Conservation (phyloP, 30 jellyfish, hydroid and myxozoan species). For the Sanderia malayensis region DNA sequence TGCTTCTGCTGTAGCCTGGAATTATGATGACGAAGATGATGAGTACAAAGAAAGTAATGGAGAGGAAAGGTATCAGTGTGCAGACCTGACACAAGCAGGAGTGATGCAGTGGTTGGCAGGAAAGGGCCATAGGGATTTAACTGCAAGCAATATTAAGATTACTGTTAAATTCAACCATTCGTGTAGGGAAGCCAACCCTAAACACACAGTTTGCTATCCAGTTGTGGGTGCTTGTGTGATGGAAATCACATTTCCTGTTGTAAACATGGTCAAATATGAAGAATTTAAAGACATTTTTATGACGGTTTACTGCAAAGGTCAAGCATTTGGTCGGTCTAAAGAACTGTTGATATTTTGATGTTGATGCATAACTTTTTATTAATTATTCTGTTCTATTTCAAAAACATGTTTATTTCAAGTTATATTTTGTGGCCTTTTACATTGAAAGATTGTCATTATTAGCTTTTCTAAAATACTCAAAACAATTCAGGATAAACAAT, state of each 20-base stretch:
- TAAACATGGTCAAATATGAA: constrained; percentile 13
- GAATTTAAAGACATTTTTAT: constrained; percentile 12
- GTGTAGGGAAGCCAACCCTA: constrained; percentile 7
- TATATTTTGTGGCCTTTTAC: constrained; percentile 1
- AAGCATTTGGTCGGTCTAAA: constrained; percentile 28
- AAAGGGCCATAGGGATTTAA: constrained; percentile 15
- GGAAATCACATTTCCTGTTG: constrained; percentile 18
- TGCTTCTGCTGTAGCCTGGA: constrained; percentile 21
- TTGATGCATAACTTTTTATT: constrained; percentile 8
- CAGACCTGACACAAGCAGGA: constrained; percentile 11
- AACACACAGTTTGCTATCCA: constrained; percentile 42
- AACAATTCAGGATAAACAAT: not conserved
- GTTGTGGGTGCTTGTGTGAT: constrained; percentile 25
- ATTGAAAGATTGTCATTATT: constrained; percentile 10
- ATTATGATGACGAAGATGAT: constrained; percentile 10
- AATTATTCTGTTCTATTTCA: constrained; percentile 8
- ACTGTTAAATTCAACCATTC: constrained; percentile 18
- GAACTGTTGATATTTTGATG: constrained; percentile 11
- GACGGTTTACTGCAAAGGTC: constrained; percentile 25
- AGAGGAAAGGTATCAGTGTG: constrained; percentile 1
- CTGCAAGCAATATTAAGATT: not conserved
- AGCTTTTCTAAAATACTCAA: constrained; percentile 5
- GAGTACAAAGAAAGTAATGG: not conserved
- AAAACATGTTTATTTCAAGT: constrained; percentile 8
- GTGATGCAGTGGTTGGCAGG: constrained; percentile 21